Evolutionary conservation across 2,888 invertebrate genomes (phyloP), one percentile per base, ranked within the genome.

Genomic region (Lingula anatina): DNA sequence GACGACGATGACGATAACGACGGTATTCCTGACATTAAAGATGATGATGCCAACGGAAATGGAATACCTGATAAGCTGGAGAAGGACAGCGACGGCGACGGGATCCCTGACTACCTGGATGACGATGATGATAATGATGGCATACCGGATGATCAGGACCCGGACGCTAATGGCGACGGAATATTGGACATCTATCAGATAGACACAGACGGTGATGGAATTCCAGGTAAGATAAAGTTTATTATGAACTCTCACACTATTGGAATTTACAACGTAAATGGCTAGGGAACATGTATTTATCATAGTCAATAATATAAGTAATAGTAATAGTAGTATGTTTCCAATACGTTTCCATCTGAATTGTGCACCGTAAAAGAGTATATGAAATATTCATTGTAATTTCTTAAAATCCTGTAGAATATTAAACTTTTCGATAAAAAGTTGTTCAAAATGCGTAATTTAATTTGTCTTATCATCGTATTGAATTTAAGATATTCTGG

Each of bases 81-180:
- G 24, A 21, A 38, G 39, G 70, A 68, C 47, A 53, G 51, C n/a
- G 70, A 68, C 38, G 60, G 60, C 25, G 67, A 67, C 46, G 67
- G 67, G 18, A 60, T 71, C 24, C 70, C 70, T 15, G 68, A 71
- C 47, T 23, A 62, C 38, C n/a, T 44, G 2, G 69, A 73, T 39
- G 43, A 59, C 15, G 68, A 71, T 54, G 59, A 56, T 49, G 70
- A 74, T 57, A 60, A 56, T 5, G 66, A 71, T 55, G 67, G 70
- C 26, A 64, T 71, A 31, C 63, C 61, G 9, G 65, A 68, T 50
- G 38, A 57, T 36, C 12, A 57, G 2, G 64, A 67, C 25, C 45
- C 53, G 12, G 67, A 68, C 46, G 47, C 47, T 44, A 56, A 58
- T 44, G 62, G 64, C 20, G 68, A 71, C 48, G 69, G 70, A 1